Base-by-base conservation (phyloP, 1,140 invertebrate genomes). In the Apis florea region DNA sequence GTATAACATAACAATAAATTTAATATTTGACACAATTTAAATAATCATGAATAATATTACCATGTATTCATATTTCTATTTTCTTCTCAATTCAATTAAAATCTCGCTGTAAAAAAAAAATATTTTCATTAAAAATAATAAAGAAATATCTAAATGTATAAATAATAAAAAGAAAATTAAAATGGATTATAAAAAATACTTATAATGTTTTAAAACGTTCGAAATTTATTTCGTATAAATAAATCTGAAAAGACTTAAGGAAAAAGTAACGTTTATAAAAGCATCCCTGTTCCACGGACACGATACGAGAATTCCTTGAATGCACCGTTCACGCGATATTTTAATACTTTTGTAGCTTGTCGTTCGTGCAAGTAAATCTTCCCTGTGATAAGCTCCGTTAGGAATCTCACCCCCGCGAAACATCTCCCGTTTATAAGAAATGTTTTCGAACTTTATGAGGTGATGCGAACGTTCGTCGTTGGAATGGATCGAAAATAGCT, bases 371-470 rank as follows among this genome's bases (percentile, higher is more conserved):
- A 88, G 84, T 88, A 88, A 87, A 88, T 87, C 86, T 85, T 77
- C 53, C 59, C 66, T 77, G 73, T 71, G 85, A 87, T 87, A 87
- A 88, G 86, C 82, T 72, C 67, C 73, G 76, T 51, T 76, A 85
- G 83, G 86, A 87, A 88, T 88, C 83, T 79, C 63, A 88, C 85
- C 79, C 83, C 63, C 83, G 83, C 79, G 40, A 64, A 87, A 85
- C 64, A 88, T 88, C 85, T 83, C 51, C 73, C 82, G 85, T 66
- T 88, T 85, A 88, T 88, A 88, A 88, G 83, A 88, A 88, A 88
- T 88, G 85, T 88, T 88, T 88, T 80, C 66, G 11, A 87, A 87
- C 76, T 87, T 88, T 88, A 88, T 83, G 82, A 87, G 86, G 82
- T 85, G 86, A 85, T 81, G 79, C 71, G 51, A 79, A 74, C 78